Conservation (phyloP, 2,113 vertebrate genomes). For the Zapornia atra region DNA sequence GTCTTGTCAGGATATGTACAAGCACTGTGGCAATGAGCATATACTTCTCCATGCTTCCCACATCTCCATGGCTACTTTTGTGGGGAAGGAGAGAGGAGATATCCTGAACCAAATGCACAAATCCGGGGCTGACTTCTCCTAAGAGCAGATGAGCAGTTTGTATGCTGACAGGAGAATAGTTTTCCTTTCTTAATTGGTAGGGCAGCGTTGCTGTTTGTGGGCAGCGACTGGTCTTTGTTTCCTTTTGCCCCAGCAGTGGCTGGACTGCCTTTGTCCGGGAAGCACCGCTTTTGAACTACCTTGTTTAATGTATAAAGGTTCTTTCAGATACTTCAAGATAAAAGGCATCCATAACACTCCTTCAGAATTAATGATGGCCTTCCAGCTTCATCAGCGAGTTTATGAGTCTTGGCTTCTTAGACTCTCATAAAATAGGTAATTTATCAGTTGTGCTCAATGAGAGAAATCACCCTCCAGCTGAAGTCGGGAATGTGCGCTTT, state of each 20-base stretch:
- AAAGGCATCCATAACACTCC: neutral
- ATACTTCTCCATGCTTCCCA: neutral
- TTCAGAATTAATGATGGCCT: conserved; percentile 11
- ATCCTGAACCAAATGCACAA: neutral
- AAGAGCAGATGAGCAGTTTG: neutral
- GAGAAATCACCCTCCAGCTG: conserved; percentile 31
- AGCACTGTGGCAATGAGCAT: neutral
- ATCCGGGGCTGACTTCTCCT: neutral
- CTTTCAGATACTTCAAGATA: neutral
- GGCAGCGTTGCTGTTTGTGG: neutral
- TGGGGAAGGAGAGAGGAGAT: neutral
- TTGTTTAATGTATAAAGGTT: neutral
- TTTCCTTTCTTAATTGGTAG: neutral
- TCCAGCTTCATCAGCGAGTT: neutral
- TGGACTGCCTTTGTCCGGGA: neutral
- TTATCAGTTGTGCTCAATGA: conserved; percentile 38
- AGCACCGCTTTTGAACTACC: neutral
- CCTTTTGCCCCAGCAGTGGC: neutral
- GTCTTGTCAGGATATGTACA: neutral
- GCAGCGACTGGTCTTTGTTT: neutral
- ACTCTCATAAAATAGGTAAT: conserved; percentile 17
- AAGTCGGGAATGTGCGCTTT: neutral
- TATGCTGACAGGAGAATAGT: accelerated
- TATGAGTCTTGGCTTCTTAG: conserved; percentile 43
- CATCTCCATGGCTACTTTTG: neutral